These are phyloP conservation scores for Ditylenchus weischeri DNA, from an alignment of 2,888 invertebrate genomes.

Conservation along the genomic window DNA sequence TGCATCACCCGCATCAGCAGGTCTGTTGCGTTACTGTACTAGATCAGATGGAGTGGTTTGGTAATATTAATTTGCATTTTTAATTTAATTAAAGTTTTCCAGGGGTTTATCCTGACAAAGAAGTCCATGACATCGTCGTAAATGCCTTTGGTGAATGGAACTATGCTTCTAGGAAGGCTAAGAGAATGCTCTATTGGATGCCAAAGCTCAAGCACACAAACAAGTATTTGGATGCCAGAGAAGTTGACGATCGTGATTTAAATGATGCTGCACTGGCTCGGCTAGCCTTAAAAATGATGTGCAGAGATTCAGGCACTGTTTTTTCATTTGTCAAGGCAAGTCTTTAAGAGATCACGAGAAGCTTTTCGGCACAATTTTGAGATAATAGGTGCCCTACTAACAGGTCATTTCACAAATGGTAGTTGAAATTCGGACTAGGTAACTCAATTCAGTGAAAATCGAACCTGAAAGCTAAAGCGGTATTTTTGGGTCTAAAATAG, in stretches of 20 bases:
- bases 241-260: constrained; percentile 44
- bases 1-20: constrained; percentile 93
- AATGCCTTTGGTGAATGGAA: constrained; percentile 79
- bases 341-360: neutral
- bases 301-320: constrained; percentile 51
- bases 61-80: neutral
- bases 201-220: constrained; percentile 87
- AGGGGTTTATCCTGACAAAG: constrained; percentile 85
- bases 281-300: constrained; percentile 54
- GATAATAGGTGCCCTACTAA: no score
- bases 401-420: no score
- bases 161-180: constrained; percentile 61
- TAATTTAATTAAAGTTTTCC: constrained; percentile 27
- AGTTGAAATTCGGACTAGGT: no score
- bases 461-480: no score
- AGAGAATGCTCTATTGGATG: constrained; percentile 68
- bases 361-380: no score
- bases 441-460: no score
- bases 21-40: constrained; percentile 84
- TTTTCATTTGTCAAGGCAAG: constrained; percentile 45
- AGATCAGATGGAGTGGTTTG: constrained; percentile 85
- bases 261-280: constrained; percentile 48
- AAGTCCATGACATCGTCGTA: constrained; percentile 77
- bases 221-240: constrained; percentile 72
- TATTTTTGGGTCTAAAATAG: no score